Conservation (phyloP, 2,888 invertebrate genomes). For the Bellardia pandia region DNA sequence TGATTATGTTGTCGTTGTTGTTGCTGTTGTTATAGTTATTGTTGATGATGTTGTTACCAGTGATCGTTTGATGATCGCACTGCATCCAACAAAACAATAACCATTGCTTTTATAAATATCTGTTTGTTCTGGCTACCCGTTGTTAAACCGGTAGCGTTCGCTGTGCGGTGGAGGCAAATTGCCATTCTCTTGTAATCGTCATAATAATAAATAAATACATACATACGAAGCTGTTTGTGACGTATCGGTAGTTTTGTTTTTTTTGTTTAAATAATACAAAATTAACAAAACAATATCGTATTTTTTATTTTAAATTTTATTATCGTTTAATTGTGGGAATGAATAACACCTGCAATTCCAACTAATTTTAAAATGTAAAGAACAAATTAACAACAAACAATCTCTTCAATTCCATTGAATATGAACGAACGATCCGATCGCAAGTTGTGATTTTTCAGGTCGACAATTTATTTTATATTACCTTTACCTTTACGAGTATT, state of each 20-base stretch:
- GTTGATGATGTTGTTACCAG: constrained; percentile 57
- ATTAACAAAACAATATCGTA: background rate
- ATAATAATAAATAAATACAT: constrained; percentile 2
- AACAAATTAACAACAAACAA: constrained; percentile 42
- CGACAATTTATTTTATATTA: constrained; percentile 42
- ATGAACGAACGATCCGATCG: background rate
- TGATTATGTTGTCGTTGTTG: background rate
- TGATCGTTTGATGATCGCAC: constrained; percentile 50
- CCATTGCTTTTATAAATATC: constrained; percentile 80
- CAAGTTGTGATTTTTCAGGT: constrained; percentile 46
- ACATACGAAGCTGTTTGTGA: constrained; percentile 36
- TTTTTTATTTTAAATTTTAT: constrained; percentile 37
- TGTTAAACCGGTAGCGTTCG: constrained; percentile 57
- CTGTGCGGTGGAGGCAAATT: constrained; percentile 71
- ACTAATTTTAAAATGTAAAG: constrained; percentile 57
- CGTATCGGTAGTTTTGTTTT: constrained; percentile 41
- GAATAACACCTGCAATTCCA: constrained; percentile 69
- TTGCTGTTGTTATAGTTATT: constrained; percentile 4
- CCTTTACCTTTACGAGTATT: constrained; percentile 6
- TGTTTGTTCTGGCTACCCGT: constrained; percentile 32
- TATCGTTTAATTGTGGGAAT: constrained; percentile 68
- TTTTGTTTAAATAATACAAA: background rate
- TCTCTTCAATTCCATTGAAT: constrained; percentile 39
- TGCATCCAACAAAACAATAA: constrained; percentile 72
- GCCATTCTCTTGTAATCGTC: constrained; percentile 56